A percentile compares a stretch with the other conserved stretches of the same genome.
These are phyloP conservation scores for Chloebia gouldiae DNA, from an alignment of 2,113 vertebrate species.

Conservation along the genomic window DNA sequence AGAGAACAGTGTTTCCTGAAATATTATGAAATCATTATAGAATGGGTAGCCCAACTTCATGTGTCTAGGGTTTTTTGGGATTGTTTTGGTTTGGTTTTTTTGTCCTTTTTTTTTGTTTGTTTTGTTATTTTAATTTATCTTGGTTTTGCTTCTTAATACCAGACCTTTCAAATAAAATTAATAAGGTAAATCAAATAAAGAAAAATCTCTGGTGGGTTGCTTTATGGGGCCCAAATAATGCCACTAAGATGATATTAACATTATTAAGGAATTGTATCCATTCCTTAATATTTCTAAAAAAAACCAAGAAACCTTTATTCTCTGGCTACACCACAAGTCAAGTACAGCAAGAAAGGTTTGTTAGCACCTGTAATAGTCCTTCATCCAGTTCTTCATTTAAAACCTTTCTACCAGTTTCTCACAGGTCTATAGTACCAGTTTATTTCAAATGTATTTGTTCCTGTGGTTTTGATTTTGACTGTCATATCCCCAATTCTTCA, in stretches of 20 bases:
- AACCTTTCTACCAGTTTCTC: neutral
- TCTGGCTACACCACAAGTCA: neutral
- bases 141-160: neutral
- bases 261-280: neutral
- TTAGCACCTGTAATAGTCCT: neutral
- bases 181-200: neutral
- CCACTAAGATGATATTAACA: neutral
- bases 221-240: neutral
- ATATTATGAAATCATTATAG: neutral
- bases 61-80: accelerated
- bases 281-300: neutral
- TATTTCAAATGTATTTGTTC: neutral
- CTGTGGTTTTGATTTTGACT: neutral
- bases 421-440: neutral
- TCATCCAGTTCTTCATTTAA: neutral
- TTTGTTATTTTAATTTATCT: neutral
- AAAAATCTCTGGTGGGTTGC: neutral
- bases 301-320: neutral
- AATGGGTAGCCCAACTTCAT: neutral
- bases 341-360: neutral
- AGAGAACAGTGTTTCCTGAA: neutral
- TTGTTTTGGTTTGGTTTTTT: no score
- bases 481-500: neutral
- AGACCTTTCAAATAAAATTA: neutral
- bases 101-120: neutral